Conservation (phyloP, 1,140 invertebrate genomes). For the Zaprionus africanus region DNA sequence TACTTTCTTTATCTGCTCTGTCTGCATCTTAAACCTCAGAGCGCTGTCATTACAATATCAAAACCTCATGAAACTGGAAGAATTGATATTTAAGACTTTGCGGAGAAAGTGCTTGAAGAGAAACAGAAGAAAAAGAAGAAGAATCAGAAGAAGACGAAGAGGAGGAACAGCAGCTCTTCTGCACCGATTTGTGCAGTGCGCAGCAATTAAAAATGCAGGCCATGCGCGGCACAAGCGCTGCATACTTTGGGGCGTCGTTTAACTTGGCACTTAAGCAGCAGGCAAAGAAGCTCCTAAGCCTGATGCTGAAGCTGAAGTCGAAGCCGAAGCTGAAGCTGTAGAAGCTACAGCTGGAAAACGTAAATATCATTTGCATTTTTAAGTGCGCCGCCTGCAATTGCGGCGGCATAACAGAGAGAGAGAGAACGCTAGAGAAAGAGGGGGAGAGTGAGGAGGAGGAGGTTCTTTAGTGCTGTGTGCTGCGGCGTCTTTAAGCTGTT, state of each 20-base stretch:
- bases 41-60: not conserved
- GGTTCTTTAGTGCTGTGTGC: conserved; percentile 21
- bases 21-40: not conserved
- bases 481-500: conserved; percentile 55
- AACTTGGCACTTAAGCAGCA: conserved; percentile 75
- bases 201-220: conserved; percentile 77
- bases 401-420: not conserved
- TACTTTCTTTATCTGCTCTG: not conserved
- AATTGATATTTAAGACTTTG: conserved; percentile 20
- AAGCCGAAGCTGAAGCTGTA: conserved; percentile 8
- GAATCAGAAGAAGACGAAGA: not conserved
- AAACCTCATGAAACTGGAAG: conserved; percentile 7
- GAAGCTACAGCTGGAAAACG: conserved; percentile 43
- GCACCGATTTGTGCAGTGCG: conserved; percentile 56
- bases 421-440: not conserved
- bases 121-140: not conserved
- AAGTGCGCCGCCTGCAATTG: conserved; percentile 58
- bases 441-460: not conserved
- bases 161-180: conserved; percentile 21
- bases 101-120: not conserved
- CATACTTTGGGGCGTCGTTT: conserved; percentile 72
- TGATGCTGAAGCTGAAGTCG: conserved; percentile 3
- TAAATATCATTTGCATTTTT: conserved; percentile 83
- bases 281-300: conserved; percentile 17
- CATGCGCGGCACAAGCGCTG: conserved; percentile 31